Evolutionary conservation across 2,113 vertebrate genomes (phyloP).

Genomic region (Colaptes auratus): DNA sequence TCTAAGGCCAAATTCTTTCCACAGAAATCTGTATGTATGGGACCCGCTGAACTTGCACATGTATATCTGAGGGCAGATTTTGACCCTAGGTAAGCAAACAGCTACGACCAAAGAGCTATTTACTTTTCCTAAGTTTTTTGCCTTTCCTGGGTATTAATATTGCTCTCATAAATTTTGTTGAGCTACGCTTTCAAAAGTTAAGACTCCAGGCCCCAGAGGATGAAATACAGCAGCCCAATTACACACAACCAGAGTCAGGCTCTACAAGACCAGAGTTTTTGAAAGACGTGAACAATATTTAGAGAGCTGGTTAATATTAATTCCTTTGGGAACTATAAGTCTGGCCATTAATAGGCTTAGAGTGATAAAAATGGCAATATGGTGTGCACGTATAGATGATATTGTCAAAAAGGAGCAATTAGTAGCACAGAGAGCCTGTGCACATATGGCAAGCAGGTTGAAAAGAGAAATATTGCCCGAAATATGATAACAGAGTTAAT

Average conservation of each 20-base stretch:
- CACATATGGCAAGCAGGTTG: conserved; percentile 81
- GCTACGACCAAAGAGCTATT: conserved; percentile 63
- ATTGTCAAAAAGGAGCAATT: conserved; percentile 82
- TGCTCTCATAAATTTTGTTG: conserved; percentile 78
- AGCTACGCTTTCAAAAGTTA: conserved; percentile 76
- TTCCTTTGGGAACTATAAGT: conserved; percentile 79
- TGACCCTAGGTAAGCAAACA: conserved; percentile 72
- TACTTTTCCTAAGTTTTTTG: conserved; percentile 76
- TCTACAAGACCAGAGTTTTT: conserved; percentile 77
- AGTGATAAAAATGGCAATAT: conserved; percentile 82
- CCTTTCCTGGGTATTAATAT: conserved; percentile 76
- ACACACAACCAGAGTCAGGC: conserved; percentile 75
- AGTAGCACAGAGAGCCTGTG: conserved; percentile 71
- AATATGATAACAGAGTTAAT: conserved; percentile 41
- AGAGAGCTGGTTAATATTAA: conserved; percentile 84
- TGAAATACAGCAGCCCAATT: conserved; percentile 82
- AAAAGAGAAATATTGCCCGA: conserved; percentile 67
- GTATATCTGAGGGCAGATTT: conserved; percentile 67
- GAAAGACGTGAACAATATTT: conserved; percentile 80
- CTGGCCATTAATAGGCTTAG: conserved; percentile 83
- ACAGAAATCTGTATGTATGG: conserved; percentile 40
- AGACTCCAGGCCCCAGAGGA: conserved; percentile 71
- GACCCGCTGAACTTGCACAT: conserved; percentile 45
- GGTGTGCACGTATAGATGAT: conserved; percentile 75
- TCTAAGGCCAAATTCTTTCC: conserved; percentile 70